Evolutionary conservation across 2,797 vertebrate genomes (phyloP).

Genomic region (Vipera latastei): DNA sequence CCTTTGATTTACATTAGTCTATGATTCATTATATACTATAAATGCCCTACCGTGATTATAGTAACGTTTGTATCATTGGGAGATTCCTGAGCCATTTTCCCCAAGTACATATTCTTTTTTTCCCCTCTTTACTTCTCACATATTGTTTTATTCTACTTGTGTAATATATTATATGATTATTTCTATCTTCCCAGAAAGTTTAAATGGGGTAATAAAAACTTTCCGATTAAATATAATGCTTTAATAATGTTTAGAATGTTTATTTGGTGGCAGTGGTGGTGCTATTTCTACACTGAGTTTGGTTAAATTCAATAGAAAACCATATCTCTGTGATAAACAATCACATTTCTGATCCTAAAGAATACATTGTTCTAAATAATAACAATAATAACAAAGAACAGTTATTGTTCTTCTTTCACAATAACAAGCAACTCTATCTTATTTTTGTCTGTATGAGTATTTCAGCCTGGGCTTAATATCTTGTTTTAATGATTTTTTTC

Average conservation of each 20-base stretch:
- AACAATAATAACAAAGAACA: neutral
- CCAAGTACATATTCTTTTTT: neutral
- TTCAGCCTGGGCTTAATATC: neutral
- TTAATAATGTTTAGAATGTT: slow-evolving; percentile 9
- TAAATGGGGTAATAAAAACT: neutral
- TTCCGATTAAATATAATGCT: neutral
- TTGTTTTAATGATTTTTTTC: neutral
- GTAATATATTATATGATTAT: neutral
- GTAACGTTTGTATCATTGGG: neutral
- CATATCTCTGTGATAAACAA: neutral
- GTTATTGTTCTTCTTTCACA: slow-evolving; percentile 8
- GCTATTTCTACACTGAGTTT: neutral
- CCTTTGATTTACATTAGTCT: neutral
- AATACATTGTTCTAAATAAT: neutral
- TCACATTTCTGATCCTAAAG: slow-evolving; percentile 41
- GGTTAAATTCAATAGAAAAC: neutral
- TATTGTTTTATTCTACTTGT: neutral
- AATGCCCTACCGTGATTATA: neutral
- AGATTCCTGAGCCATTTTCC: neutral
- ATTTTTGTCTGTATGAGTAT: neutral
- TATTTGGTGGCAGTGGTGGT: neutral
- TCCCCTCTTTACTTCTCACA: neutral
- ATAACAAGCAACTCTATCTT: neutral
- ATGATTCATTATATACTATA: neutral
- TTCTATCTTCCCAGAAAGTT: neutral